Base-by-base conservation (phyloP, 2,888 invertebrate species). In the Parthenolecanium corni region DNA sequence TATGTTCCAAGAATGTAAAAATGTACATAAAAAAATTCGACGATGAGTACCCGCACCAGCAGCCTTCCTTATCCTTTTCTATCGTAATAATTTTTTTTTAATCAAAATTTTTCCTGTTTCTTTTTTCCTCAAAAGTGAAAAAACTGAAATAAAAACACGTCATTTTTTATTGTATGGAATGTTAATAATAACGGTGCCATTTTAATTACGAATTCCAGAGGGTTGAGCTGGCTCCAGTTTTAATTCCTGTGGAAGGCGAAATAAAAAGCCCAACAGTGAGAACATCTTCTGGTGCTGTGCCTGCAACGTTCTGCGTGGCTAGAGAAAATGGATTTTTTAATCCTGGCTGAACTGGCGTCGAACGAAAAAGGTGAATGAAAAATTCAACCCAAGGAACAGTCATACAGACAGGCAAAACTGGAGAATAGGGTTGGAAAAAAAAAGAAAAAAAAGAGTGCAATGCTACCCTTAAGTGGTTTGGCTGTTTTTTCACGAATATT, bases 271-370 rank as follows among this genome's bases (percentile, higher is more conserved):
- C 57, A 2, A 12, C 14, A 3, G 31, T 46, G 14, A 16, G 44
- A 18, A 25, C 57, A 14, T 47, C 57, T 46, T 20, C 57, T 23
- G 31, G 47, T 36, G 36, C 36, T 25, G 14, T 58, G 47, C 57
- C 57, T 44, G 31, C 52, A 38, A 47, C 57, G 9, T 58, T 47
- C 47, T 44, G 47, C 47, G 57, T 58, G 18, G 21, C 57, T 25
- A 46, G 46, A 18, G 57, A 47, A 25, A 47, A 57, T 36, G 47
- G 47, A 16, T 57, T 46, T 23, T 25, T 47, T 3, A 57, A 57
- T 36, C 46, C 57, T 1, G 57, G 46, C 12, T 57, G 36, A 47
- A n/a, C n/a, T 31, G 5, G 31, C 9, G 31, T 31, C 31, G 9
- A 31, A 31, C 9, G 31, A 9, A 31, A 31, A 31, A 31, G 31